phyloP scores from a whole-genome alignment of 2,113 vertebrate genomes.

The Nycticorax nycticorax region DNA sequence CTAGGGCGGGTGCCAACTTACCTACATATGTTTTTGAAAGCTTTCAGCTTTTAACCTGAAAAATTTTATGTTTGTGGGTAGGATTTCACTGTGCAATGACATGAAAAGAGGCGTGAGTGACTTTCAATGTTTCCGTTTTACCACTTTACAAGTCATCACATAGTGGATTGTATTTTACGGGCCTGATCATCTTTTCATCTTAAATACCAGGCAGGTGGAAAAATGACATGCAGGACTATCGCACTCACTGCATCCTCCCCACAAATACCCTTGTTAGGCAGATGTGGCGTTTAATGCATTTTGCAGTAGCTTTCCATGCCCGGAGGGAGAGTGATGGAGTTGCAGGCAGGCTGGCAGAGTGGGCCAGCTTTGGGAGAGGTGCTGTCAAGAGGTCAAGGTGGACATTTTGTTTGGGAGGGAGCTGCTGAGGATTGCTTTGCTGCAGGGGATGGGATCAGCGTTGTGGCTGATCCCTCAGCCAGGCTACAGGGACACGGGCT shows the following conservation, averaged over 20 bases:
- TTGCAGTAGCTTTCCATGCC: background rate
- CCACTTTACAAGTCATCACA: background rate
- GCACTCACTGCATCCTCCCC: background rate
- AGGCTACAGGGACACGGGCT: background rate
- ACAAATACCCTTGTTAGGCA: background rate
- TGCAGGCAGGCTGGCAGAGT: background rate
- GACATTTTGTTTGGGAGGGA: background rate
- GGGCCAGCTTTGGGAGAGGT: background rate
- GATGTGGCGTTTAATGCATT: background rate
- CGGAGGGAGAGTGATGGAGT: background rate
- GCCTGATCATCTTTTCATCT: background rate
- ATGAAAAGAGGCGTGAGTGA: background rate
- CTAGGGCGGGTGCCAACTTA: background rate
- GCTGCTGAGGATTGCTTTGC: background rate
- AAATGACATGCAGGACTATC: background rate
- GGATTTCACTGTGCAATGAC: constrained; percentile 3
- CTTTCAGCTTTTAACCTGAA: constrained; percentile 2
- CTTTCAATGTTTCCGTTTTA: constrained; percentile 4
- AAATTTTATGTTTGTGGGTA: constrained; percentile 4
- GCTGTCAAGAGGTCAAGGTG: accelerated
- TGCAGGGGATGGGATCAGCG: background rate
- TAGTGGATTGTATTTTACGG: constrained; percentile 36
- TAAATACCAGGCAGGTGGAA: background rate
- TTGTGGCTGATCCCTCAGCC: background rate
- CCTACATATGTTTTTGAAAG: background rate